Conservation (phyloP, 1,140 invertebrate genomes). For the Drosophila triauraria region DNA sequence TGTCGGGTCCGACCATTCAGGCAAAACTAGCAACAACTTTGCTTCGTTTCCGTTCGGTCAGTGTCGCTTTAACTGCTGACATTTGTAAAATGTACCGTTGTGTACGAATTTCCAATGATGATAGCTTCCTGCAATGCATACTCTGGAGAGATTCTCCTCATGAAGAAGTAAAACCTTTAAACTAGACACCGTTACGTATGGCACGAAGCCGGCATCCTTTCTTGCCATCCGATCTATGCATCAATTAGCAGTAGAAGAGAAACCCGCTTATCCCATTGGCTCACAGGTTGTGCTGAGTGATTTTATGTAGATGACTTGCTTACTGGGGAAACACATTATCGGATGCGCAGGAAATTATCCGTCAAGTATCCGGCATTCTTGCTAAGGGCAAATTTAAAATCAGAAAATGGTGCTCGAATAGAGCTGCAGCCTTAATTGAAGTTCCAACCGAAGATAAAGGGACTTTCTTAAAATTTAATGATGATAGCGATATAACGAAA, state of each 20-base stretch:
- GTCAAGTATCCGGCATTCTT: too few species aligned
- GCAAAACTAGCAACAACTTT: background rate
- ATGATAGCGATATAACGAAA: too few species aligned
- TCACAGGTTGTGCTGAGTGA: background rate
- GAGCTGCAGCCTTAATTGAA: too few species aligned
- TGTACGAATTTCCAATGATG: background rate
- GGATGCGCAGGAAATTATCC: too few species aligned
- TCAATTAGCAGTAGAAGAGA: slow-evolving; percentile 2
- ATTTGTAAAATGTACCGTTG: slow-evolving; percentile 12
- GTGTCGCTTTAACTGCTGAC: slow-evolving; percentile 1
- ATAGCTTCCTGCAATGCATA: background rate
- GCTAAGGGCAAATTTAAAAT: too few species aligned
- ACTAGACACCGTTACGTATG: background rate
- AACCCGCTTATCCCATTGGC: background rate
- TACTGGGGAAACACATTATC: too few species aligned
- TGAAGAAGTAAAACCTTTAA: background rate
- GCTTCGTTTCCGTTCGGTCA: slow-evolving; percentile 5
- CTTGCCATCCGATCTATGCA: slow-evolving; percentile 7
- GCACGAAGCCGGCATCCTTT: slow-evolving; percentile 4
- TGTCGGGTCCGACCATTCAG: background rate
- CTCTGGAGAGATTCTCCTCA: slow-evolving; percentile 3
- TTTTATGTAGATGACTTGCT: slow-evolving; percentile 3
- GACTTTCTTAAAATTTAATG: too few species aligned
- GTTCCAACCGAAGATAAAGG: too few species aligned
- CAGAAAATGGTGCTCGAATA: too few species aligned